Evolutionary conservation across 2,797 vertebrate species (phyloP).

Genomic region (Hoplostethus atlanticus): DNA sequence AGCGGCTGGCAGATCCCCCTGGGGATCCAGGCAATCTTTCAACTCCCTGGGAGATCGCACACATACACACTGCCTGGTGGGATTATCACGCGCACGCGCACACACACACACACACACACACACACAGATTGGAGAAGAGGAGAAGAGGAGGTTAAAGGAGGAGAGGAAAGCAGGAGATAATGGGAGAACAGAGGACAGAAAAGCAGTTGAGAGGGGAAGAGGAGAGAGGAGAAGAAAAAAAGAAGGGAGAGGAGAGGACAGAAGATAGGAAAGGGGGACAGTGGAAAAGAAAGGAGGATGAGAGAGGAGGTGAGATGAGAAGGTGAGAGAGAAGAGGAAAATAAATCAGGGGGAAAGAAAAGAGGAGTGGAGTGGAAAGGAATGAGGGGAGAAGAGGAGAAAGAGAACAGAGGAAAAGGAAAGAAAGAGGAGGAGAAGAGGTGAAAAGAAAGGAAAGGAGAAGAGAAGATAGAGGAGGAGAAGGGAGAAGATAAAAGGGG

Average conservation of each 20-base stretch:
- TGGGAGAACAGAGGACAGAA: background rate
- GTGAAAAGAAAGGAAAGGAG: background rate
- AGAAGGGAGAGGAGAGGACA: background rate
- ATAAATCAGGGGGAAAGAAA: too few relatives aligned
- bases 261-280: background rate
- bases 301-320: background rate
- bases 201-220: background rate
- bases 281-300: background rate
- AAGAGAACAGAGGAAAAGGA: too few relatives aligned
- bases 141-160: slow-evolving; percentile 35
- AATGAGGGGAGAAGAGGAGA: too few relatives aligned
- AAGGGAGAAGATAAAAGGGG: background rate
- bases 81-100: slow-evolving; percentile 26
- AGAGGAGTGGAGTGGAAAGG: background rate
- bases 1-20: slow-evolving; percentile 32
- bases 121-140: slow-evolving; percentile 14
- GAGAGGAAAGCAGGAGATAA: background rate
- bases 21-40: slow-evolving; percentile 42
- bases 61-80: slow-evolving; percentile 6
- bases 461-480: too few relatives aligned
- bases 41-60: slow-evolving; percentile 31
- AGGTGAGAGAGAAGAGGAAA: background rate
- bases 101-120: slow-evolving; percentile 3
- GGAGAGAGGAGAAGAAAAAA: background rate
- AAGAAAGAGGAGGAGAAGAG: too few relatives aligned